Base-by-base conservation (phyloP, 2,888 invertebrate species). In the Andrena marginata region DNA sequence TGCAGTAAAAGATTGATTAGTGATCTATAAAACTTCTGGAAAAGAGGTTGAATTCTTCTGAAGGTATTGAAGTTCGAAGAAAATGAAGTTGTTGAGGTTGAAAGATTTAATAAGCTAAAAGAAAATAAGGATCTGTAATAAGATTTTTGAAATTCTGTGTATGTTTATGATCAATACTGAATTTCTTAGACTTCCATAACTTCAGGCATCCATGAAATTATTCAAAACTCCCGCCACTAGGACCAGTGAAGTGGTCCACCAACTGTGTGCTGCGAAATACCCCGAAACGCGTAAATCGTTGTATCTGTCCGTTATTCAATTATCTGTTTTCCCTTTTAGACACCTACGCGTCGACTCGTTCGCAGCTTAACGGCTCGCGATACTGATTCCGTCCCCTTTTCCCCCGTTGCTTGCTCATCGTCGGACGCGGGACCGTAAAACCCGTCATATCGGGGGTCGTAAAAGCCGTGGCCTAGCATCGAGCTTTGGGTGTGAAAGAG, bases 381-480 rank as follows among this genome's bases (percentile, higher is more conserved):
- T 88, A 85, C 85, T 85, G 89, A 87, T 90, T 85, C 72, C 74
- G 59, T 3, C 56, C 65, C 71, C 64, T 49, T 68, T 64, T 49
- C 26, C 63, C 72, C 23, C 23, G 51, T 70, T 60, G 74, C 54
- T 80, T 65, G 54, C 78, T 73, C 76, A 69, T 78, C 79, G 78
- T 20, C 75, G 79, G 81, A 59, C 76, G 60, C 73, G 64, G 82
- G 88, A 89, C 88, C 91, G 87, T 91, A 91, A 90, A 90, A 89
- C 84, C 82, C 84, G 82, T 86, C 85, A 82, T 87, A 87, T 84
- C 82, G 86, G 80, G 76, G 83, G 70, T 87, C 88, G 89, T 91
- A 91, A 91, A 91, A 90, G 82, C 77, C 75, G 76, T 59, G 82
- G 75, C 71, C 79, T 77, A 79, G 81, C 82, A 76, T 89, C 86